These are phyloP conservation scores for Rugalucina vietnamica DNA, from an alignment of 2,888 invertebrate species.

Conservation along the genomic window DNA sequence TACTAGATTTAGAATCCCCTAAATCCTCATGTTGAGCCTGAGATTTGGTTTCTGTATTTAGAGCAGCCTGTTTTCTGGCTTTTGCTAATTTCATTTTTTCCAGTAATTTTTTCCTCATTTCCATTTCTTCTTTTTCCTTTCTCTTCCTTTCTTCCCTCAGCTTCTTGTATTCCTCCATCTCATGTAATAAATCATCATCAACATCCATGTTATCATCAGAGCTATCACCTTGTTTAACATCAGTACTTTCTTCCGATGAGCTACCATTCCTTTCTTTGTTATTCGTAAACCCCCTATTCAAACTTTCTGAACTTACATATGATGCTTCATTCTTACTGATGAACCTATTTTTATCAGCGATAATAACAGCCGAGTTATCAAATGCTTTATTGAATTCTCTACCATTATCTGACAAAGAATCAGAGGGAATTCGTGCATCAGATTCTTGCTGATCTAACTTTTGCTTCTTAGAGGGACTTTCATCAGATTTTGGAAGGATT, in stretches of 20 bases:
- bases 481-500: background rate
- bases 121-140: slow-evolving; percentile 69
- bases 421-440: background rate
- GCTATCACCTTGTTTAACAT: background rate
- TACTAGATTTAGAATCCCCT: background rate
- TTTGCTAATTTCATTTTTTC: slow-evolving; percentile 50
- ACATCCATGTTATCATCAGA: slow-evolving; percentile 33
- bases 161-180: slow-evolving; percentile 59
- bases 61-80: background rate
- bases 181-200: slow-evolving; percentile 67
- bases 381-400: background rate
- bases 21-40: background rate
- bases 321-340: background rate
- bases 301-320: background rate
- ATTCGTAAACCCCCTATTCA: too few relatives aligned
- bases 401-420: background rate
- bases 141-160: slow-evolving; percentile 66
- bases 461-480: background rate
- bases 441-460: background rate
- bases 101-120: slow-evolving; percentile 52
- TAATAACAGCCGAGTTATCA: background rate
- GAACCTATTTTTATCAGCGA: background rate
- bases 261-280: background rate
- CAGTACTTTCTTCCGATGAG: background rate
- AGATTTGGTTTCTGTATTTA: background rate